phyloP scores from a whole-genome alignment of 1,140 invertebrate genomes.

The Plectrocnemia conspersa region DNA sequence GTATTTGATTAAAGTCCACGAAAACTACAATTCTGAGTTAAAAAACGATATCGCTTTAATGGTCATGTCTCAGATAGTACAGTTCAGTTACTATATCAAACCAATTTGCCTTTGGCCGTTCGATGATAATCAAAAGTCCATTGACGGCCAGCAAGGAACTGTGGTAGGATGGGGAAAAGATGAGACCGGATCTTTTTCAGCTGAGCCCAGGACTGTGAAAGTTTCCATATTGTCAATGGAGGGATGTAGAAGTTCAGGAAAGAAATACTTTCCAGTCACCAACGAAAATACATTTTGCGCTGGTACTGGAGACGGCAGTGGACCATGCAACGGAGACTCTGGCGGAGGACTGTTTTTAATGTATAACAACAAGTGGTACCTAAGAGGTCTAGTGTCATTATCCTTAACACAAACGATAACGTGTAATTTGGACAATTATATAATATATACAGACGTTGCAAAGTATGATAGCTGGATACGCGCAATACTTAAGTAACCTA shows the following conservation, averaged over 20 bases:
- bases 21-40: conserved; percentile 11
- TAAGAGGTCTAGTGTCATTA: conserved; percentile 51
- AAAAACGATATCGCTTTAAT: conserved; percentile 47
- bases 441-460: conserved; percentile 51
- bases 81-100: conserved; percentile 40
- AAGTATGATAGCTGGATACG: too few relatives aligned
- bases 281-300: too few relatives aligned
- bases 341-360: conserved; percentile 43
- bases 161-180: conserved; percentile 48
- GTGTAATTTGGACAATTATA: conserved; percentile 52
- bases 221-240: conserved; percentile 44
- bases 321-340: conserved; percentile 46
- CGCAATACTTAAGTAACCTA: too few relatives aligned
- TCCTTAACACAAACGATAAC: conserved; percentile 39
- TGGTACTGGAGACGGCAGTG: too few relatives aligned
- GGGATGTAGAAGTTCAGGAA: conserved; percentile 34
- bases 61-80: conserved; percentile 34
- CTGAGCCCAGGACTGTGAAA: conserved; percentile 38
- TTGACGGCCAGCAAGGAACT: conserved; percentile 42
- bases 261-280: conserved; percentile 35
- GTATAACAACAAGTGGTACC: conserved; percentile 38
- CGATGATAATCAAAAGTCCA: conserved; percentile 36
- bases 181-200: conserved; percentile 32
- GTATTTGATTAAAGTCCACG: conserved; percentile 32
- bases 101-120: conserved; percentile 54